These are phyloP conservation scores for Hydrolagus colliei DNA, from an alignment of 2,797 vertebrate genomes.

Conservation along the genomic window DNA sequence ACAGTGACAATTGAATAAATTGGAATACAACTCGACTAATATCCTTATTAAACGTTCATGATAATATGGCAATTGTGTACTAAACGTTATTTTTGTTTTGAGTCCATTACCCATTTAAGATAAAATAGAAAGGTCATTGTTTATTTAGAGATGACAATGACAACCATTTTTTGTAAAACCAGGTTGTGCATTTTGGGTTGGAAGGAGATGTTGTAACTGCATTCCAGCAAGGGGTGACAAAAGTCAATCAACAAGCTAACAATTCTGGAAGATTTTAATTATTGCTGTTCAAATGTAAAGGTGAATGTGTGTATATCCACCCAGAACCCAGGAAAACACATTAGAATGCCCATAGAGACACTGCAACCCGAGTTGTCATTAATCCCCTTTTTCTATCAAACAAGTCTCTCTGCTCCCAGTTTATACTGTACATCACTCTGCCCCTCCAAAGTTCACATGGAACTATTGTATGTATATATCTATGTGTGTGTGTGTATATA, in stretches of 20 bases:
- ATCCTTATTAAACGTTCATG: too few relatives aligned
- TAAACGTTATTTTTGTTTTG: not conserved
- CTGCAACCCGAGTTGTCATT: not conserved
- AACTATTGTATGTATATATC: not conserved
- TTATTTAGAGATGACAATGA: not conserved
- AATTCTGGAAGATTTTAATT: not conserved
- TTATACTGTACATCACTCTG: not conserved
- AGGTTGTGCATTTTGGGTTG: not conserved
- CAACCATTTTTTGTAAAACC: not conserved
- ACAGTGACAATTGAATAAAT: too few relatives aligned
- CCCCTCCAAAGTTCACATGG: not conserved
- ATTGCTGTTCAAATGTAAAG: not conserved
- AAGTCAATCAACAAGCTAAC: not conserved
- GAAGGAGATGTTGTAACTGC: not conserved
- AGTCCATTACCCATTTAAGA: not conserved
- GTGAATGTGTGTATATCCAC: not conserved
- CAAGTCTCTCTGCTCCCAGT: too few relatives aligned
- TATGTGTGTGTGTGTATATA: too few relatives aligned
- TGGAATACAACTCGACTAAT: too few relatives aligned
- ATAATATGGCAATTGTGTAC: too few relatives aligned
- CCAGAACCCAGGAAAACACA: not conserved
- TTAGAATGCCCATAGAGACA: slow-evolving; percentile 2
- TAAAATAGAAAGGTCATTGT: not conserved
- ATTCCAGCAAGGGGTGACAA: not conserved
- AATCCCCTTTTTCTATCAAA: not conserved